Conservation (phyloP, 1,140 invertebrate genomes). For the Drosophila hydei region DNA sequence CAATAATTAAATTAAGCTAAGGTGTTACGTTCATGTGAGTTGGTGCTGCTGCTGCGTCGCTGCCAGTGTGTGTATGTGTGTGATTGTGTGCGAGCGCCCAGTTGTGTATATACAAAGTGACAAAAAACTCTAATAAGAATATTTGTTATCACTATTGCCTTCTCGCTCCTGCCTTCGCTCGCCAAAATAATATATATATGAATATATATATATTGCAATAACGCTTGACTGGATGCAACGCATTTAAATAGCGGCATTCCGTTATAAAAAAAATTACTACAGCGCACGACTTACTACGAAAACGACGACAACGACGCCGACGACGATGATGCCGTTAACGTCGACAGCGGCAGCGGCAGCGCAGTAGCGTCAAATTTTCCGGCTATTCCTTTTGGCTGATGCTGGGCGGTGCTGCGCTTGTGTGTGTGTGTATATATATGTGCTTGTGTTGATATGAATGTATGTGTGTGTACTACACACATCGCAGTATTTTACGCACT, state of each 20-base stretch:
- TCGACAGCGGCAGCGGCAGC: slow-evolving; percentile 35
- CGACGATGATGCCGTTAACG: slow-evolving; percentile 20
- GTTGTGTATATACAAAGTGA: slow-evolving; percentile 74
- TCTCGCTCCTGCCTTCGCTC: background rate
- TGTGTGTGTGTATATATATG: background rate
- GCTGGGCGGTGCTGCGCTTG: slow-evolving; percentile 13
- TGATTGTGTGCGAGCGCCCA: slow-evolving; percentile 35
- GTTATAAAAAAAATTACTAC: slow-evolving; percentile 66
- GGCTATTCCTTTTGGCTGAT: slow-evolving; percentile 58
- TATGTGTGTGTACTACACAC: slow-evolving; percentile 43
- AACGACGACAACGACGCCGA: slow-evolving; percentile 57
- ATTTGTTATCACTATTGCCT: slow-evolving; percentile 58
- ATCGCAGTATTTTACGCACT: slow-evolving; percentile 57
- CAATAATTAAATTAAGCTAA: slow-evolving; percentile 77
- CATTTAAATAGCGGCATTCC: slow-evolving; percentile 47
- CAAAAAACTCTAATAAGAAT: slow-evolving; percentile 74
- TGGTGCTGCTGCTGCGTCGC: slow-evolving; percentile 36
- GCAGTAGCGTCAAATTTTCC: slow-evolving; percentile 53
- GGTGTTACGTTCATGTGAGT: slow-evolving; percentile 64
- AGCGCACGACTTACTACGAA: slow-evolving; percentile 72
- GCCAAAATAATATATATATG: slow-evolving; percentile 6
- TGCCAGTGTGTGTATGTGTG: slow-evolving; percentile 20
- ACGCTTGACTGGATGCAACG: slow-evolving; percentile 27
- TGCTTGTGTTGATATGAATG: slow-evolving; percentile 10
- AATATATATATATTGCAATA: slow-evolving; percentile 36